Evolutionary conservation across 2,888 invertebrate species (phyloP).

Genomic region (Melieria crassipennis): DNA sequence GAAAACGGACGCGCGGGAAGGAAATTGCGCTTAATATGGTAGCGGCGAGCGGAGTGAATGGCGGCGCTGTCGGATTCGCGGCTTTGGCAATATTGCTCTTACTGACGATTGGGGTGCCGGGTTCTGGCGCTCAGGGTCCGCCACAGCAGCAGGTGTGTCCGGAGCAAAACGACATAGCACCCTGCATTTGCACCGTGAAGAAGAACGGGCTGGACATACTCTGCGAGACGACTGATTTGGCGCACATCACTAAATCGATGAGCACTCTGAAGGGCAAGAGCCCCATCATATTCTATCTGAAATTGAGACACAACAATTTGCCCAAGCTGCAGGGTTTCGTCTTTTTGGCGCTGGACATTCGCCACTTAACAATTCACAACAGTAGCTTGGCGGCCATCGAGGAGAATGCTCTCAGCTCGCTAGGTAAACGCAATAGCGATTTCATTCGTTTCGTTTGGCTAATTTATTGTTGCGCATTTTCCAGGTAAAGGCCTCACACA

Average conservation of each 20-base stretch:
- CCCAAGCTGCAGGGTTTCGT: constrained; percentile 87
- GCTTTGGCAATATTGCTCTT: constrained; percentile 18
- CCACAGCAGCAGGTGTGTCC: constrained; percentile 77
- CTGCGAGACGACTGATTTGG: constrained; percentile 86
- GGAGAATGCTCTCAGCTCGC: constrained; percentile 86
- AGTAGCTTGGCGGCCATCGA: constrained; percentile 89
- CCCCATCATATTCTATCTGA: constrained; percentile 86
- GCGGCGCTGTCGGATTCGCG: constrained; percentile 16
- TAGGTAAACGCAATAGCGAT: constrained; percentile 72
- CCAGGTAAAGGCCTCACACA: constrained; percentile 87
- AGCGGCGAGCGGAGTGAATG: constrained; percentile 24
- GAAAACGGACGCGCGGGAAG: constrained; percentile 10
- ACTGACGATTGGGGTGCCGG: constrained; percentile 23
- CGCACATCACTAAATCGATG: constrained; percentile 84
- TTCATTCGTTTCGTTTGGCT: neutral
- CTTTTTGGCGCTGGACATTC: constrained; percentile 86
- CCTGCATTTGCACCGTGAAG: constrained; percentile 86
- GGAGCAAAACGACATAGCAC: constrained; percentile 76
- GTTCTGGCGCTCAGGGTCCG: constrained; percentile 50
- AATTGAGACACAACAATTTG: constrained; percentile 85
- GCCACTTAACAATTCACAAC: constrained; percentile 88
- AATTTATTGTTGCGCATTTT: constrained; percentile 30
- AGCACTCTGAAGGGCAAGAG: constrained; percentile 81
- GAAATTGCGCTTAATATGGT: constrained; percentile 18
- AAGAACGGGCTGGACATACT: constrained; percentile 89